Base-by-base conservation (phyloP, 2,797 vertebrate species). In the Luscinia megarhynchos region DNA sequence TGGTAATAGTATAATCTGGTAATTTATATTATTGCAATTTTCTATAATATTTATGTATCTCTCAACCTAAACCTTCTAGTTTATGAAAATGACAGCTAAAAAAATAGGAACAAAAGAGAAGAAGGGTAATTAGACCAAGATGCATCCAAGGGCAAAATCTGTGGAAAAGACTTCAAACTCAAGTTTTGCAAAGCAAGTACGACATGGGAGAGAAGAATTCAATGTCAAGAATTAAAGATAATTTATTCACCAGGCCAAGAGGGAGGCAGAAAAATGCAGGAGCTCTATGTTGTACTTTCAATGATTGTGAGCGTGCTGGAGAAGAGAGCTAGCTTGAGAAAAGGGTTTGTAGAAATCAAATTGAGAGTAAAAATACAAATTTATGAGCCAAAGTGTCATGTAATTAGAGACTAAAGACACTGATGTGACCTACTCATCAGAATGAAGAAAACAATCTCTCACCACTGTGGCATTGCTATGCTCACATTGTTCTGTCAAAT, bases 211-310 rank as follows among this genome's bases (percentile, higher is more conserved):
- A 89, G 29, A 87, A 68, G 2, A 91, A 89, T 61, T 67, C n/a
- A 59, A 9, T 48, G 72, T 74, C 6, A 12, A 94, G 80, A 94
- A 75, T 83, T 91, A 92, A 90, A 83, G 57, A 86, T 73, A n/a
- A 94, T 94, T 92, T 95, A 96, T 94, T 93, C 70, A 80, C 40
- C 12, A 77, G 29, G 19, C 34, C 76, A 95, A 84, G 51, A 88
- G 43, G 43, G 51, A 94, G 51, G 58, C 27, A 84, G 67, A 72
- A 90, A 94, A 94, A 91, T 87, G 64, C 80, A 86, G 58, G 64
- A 93, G 76, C 61, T 92, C 43, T 64, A 16, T 54, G 15, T 36
- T 83, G 34, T 62, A 61, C 29, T 78, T 88, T 46, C 48, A 74
- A 6, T 38, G 38, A 61, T 27, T 89, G 46, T 38, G 30, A 89